Conservation (phyloP, 2,888 invertebrate genomes). For the Holacanthella duospinosa region DNA sequence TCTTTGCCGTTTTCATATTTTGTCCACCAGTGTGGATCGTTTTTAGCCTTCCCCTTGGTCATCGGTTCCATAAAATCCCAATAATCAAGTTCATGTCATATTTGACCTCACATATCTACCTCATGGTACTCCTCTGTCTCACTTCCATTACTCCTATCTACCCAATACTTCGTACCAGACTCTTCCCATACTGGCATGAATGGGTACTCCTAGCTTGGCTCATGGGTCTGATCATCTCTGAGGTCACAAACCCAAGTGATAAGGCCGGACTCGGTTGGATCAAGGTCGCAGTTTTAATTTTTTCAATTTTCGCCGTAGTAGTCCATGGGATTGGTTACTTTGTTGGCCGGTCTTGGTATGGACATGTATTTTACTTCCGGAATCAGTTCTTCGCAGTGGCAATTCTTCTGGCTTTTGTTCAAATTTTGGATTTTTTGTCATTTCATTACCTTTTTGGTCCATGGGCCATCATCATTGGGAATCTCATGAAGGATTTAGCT, state of each 20-base stretch:
- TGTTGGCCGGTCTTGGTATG: constrained; percentile 57
- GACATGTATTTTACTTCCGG: constrained; percentile 80
- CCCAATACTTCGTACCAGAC: constrained; percentile 55
- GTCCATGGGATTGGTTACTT: constrained; percentile 74
- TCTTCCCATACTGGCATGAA: constrained; percentile 90
- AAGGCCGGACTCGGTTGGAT: constrained; percentile 94
- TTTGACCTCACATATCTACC: constrained; percentile 93
- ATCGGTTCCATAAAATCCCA: constrained; percentile 94
- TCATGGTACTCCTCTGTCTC: constrained; percentile 83
- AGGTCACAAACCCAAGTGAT: constrained; percentile 94
- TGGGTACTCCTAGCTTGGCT: constrained; percentile 90
- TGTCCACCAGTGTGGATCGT: constrained; percentile 95
- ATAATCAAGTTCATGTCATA: constrained; percentile 99
- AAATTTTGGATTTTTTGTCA: constrained; percentile 92
- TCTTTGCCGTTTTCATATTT: constrained; percentile 82
- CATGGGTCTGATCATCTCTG: constrained; percentile 85
- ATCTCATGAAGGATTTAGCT: constrained; percentile 84
- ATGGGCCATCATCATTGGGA: constrained; percentile 99
- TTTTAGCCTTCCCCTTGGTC: constrained; percentile 86
- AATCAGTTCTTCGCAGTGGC: constrained; percentile 95
- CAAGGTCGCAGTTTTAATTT: constrained; percentile 71
- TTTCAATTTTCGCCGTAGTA: constrained; percentile 81
- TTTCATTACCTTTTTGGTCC: constrained; percentile 99
- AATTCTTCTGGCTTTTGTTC: constrained; percentile 90
- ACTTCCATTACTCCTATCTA: constrained; percentile 81